A percentile compares a stretch with the other conserved stretches of the same genome.
Conservation (phyloP, 2,888 invertebrate genomes). For the Chorisops tibialis region DNA sequence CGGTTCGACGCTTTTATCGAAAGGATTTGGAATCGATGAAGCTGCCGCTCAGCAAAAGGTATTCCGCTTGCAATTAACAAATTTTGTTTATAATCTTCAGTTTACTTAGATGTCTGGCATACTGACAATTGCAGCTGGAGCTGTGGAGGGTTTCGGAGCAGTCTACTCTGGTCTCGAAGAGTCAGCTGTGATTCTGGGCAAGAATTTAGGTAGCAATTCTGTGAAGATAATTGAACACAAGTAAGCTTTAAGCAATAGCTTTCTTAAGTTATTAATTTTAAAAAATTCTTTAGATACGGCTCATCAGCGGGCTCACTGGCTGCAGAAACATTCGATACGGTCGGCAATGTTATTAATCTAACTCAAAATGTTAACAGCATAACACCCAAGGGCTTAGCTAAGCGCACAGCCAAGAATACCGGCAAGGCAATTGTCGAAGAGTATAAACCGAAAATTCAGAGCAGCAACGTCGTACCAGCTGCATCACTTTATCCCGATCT, state of each 20-base stretch:
- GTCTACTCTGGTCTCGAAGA: slow-evolving; percentile 68
- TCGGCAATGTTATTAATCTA: slow-evolving; percentile 67
- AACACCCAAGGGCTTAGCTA: slow-evolving; percentile 65
- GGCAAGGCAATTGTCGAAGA: slow-evolving; percentile 57
- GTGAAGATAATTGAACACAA: slow-evolving; percentile 70
- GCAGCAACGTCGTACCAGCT: slow-evolving; percentile 40
- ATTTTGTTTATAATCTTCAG: background rate
- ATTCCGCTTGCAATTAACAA: slow-evolving; percentile 2
- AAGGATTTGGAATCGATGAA: slow-evolving; percentile 56
- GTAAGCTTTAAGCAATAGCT: slow-evolving; percentile 51
- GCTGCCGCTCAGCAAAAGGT: slow-evolving; percentile 57
- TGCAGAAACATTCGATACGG: slow-evolving; percentile 63
- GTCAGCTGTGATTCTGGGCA: slow-evolving; percentile 65
- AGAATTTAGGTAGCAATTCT: slow-evolving; percentile 66
- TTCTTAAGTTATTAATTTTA: slow-evolving; percentile 1
- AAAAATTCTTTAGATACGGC: slow-evolving; percentile 60
- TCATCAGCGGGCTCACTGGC: slow-evolving; percentile 63
- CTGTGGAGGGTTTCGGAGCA: slow-evolving; percentile 67
- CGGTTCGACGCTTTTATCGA: slow-evolving; percentile 59
- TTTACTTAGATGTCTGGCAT: slow-evolving; percentile 54
- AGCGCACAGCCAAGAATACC: slow-evolving; percentile 61
- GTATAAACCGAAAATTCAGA: slow-evolving; percentile 43
- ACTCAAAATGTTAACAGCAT: slow-evolving; percentile 63
- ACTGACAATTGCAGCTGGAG: slow-evolving; percentile 67
- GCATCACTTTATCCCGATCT: slow-evolving; percentile 48